Conservation (phyloP, 2,888 invertebrate species). For the Luperina nickerlii region DNA sequence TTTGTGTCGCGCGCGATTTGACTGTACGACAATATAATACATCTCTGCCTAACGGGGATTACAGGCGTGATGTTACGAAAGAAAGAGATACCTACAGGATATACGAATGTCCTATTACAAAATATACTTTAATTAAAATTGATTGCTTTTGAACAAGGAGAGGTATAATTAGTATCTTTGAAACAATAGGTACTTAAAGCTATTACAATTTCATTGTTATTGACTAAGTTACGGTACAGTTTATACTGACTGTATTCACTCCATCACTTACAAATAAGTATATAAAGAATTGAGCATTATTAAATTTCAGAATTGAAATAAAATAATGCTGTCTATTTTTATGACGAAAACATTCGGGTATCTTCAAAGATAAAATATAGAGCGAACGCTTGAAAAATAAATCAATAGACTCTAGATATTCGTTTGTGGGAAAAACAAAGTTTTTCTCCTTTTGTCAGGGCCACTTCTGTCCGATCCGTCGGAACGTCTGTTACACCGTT, state of each 20-base stretch:
- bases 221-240: background rate
- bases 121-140: background rate
- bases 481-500: conserved; percentile 69
- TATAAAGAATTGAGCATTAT: background rate
- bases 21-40: background rate
- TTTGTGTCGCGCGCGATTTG: background rate
- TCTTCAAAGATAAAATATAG: conserved; percentile 69
- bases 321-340: conserved; percentile 40
- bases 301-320: conserved; percentile 19
- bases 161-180: background rate
- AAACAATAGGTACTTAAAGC: conserved; percentile 24
- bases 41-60: background rate
- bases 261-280: background rate
- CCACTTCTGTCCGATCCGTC: conserved; percentile 69
- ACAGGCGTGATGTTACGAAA: background rate
- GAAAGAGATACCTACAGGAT: background rate
- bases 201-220: conserved; percentile 27
- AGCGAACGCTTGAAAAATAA: conserved; percentile 76
- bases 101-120: background rate
- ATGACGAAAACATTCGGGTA: conserved; percentile 56
- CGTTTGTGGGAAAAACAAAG: conserved; percentile 77
- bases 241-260: background rate
- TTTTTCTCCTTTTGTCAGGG: conserved; percentile 72
- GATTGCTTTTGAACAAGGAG: background rate
- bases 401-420: conserved; percentile 72